Conservation (phyloP, 1,140 invertebrate genomes). For the Anoplolepis gracilipes region DNA sequence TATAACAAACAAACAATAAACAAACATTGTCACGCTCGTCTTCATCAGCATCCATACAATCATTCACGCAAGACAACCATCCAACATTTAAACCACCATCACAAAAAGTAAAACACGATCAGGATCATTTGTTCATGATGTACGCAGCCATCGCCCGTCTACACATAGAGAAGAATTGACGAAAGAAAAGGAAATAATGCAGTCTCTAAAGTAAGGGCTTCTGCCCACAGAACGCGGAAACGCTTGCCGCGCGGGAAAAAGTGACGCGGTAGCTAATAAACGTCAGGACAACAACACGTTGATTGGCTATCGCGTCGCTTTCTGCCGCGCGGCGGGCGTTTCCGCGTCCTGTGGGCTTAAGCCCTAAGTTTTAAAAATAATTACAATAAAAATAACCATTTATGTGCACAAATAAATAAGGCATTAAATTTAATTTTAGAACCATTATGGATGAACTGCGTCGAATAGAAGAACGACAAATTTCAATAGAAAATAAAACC, state of each 20-base stretch:
- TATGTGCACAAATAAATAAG: not conserved
- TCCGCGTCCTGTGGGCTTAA: too few species aligned
- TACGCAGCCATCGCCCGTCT: not conserved
- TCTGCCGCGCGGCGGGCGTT: too few species aligned
- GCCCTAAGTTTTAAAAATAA: not conserved
- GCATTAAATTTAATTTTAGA: slow-evolving; percentile 2
- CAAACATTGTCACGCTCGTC: not conserved
- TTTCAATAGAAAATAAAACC: not conserved
- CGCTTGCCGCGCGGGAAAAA: too few species aligned
- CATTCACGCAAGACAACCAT: not conserved
- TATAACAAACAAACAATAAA: too few species aligned
- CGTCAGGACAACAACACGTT: too few species aligned
- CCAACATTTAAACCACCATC: not conserved
- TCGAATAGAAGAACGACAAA: slow-evolving; percentile 14
- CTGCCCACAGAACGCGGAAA: too few species aligned
- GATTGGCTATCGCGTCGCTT: too few species aligned
- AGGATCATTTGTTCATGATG: not conserved
- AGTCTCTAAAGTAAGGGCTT: not conserved
- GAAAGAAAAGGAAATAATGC: not conserved
- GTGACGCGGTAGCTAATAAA: too few species aligned
- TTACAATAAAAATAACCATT: not conserved
- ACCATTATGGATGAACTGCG: not conserved
- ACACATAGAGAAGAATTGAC: not conserved
- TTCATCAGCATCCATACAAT: not conserved
- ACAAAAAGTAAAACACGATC: not conserved